Base-by-base conservation (phyloP, 2,888 invertebrate species). In the Caenorhabditis drosophilae region DNA sequence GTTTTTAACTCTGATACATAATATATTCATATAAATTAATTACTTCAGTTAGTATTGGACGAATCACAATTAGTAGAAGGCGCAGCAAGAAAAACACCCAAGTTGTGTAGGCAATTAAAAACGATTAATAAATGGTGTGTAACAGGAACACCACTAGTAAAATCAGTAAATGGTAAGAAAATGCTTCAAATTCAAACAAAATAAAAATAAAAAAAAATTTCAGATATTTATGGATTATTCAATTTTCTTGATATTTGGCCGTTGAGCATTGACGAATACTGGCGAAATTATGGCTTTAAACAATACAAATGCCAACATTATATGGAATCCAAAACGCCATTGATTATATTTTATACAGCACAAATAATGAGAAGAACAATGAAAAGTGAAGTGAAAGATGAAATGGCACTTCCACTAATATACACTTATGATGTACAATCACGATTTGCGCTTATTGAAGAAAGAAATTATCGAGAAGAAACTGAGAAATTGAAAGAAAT, bases 21-120 rank as follows among this genome's bases (percentile, higher is more conserved):
- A 15, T 12, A 20, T 54, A 18, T 35, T 25, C 15, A 25, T 35
- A 23, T 16, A 9, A 54, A 59, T 18, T 46, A 15, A n/a, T 27
- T 61, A 41, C 44, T 72, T 70, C 54, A 75, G 4, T 67, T 52
- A 83, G n/a, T n/a, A n/a, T 84, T 76, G 25, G 91, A 91, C 84
- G 91, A 91, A 85, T 91, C 90, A 4, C 91, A 91, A 86, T 89
- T 90, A 87, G 89, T 90, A 0, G 90, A 91, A 79, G 86, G 87
- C 47, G 85, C 86, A 2, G 85, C 86, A 0, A 85, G 87, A 1
- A 85, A 87, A 78, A 87, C 89, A 1, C 88, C 89, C 0, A 85
- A 87, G 74, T 89, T 90, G 89, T 89, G 89, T 0, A 80, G 85
- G 44, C 84, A 86, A 63, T 82, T 90, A 38, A 76, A 80, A 63